Evolutionary conservation across 2,797 vertebrate genomes (phyloP), one percentile per base, ranked within the genome.

Genomic region (Rousettus madagascariensis): DNA sequence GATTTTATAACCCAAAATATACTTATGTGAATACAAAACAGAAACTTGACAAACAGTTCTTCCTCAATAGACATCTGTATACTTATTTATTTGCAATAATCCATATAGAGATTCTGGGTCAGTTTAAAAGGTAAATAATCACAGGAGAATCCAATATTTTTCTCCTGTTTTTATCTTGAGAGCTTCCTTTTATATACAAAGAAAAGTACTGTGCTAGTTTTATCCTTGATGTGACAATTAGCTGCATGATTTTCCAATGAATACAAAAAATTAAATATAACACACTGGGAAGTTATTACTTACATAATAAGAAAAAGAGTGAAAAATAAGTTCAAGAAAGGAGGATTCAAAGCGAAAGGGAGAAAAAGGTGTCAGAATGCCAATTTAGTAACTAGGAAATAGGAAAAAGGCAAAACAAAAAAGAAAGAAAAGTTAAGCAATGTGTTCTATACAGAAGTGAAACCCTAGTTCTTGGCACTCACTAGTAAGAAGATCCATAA

Each of bases 21-120:
- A 43, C 33, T 90, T 72, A 69, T 3, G 33, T 16, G 84, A 97
- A 98, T 95, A 96, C 22, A 78, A 95, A 95, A 90, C 30, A 94
- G 3, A 95, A 93, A 92, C 6, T 5, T 57, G 49, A 95, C 77
- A 96, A 20, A 86, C 1, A 8, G 2, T 83, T 95, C 41, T 86
- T 92, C 71, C n/a, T 38, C 90, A 86, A 6, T 33, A 94, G 96
- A 89, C n/a, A 87, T 96, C 24, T 95, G 88, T 95, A 84, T n/a
- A 96, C 0, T 49, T 53, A 1, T 72, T 96, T 84, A 53, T 38
- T 91, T 82, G 85, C 2, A 97, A 36, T 55, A 82, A 92, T 38
- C 55, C 24, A 55, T 59, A 94, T 33, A 71, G 4, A 75, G 30
- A 90, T 79, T 91, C 63, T 46, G 59, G 71, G 30, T 92, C 65